Percentiles rank a stretch among this genome's conserved stretches.
phyloP scores from a whole-genome alignment of 1,140 invertebrate species.

The Dermatophagoides farinae region DNA sequence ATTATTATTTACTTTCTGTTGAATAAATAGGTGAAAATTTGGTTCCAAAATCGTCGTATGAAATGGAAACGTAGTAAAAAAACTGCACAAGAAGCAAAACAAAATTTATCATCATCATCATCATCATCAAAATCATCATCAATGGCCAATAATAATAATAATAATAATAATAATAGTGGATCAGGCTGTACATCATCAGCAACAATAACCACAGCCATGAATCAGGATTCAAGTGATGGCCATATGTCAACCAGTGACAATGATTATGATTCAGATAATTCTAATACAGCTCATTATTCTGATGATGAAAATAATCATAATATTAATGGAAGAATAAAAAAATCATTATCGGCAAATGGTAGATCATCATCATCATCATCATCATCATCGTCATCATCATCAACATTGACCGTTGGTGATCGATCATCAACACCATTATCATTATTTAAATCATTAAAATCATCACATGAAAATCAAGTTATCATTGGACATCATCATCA shows the following conservation, averaged over 20 bases:
- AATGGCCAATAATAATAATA: not conserved
- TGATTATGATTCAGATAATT: not conserved
- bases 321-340: not conserved
- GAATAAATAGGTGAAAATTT: conserved; percentile 64
- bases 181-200: not conserved
- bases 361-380: not conserved
- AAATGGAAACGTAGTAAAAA: conserved; percentile 90
- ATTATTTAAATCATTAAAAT: not conserved
- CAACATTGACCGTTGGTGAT: not conserved
- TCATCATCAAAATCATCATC: not conserved
- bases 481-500: not conserved
- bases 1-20: not conserved
- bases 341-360: not conserved
- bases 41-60: conserved; percentile 88
- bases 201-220: not conserved
- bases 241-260: not conserved
- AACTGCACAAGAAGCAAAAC: conserved; percentile 27
- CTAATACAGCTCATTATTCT: not conserved
- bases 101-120: conserved; percentile 38
- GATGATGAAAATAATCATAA: not conserved
- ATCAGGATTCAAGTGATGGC: not conserved
- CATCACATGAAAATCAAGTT: not conserved
- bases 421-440: not conserved
- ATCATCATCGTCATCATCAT: not conserved
- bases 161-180: not conserved